Conservation (phyloP, 1,140 invertebrate genomes). For the Pissodes strobi region DNA sequence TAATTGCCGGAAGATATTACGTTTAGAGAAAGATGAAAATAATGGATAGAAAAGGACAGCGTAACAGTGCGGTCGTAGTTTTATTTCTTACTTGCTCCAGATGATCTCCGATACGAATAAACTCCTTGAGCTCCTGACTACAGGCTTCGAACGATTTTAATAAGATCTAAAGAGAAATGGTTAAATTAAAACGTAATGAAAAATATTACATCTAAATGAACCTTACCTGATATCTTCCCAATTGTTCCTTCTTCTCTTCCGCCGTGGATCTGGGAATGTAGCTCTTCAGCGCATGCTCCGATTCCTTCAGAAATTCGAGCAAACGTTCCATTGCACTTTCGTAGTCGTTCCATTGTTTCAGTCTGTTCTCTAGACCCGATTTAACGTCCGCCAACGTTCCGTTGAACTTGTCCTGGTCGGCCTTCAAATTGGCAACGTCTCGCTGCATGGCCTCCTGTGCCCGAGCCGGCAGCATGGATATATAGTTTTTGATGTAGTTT, state of each 20-base stretch:
- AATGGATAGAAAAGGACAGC: no score
- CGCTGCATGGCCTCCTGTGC: slow-evolving; percentile 80
- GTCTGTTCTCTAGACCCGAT: slow-evolving; percentile 78
- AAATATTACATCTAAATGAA: background rate
- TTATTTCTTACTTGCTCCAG: slow-evolving; percentile 79
- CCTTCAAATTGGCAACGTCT: slow-evolving; percentile 74
- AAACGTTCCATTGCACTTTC: slow-evolving; percentile 84
- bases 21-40: no score
- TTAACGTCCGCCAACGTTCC: slow-evolving; percentile 74
- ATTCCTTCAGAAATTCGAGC: slow-evolving; percentile 81
- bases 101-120: slow-evolving; percentile 74
- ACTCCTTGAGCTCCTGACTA: slow-evolving; percentile 72
- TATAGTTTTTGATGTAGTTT: slow-evolving; percentile 70
- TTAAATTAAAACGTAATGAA: background rate
- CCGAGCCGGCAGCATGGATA: slow-evolving; percentile 69
- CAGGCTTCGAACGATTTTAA: slow-evolving; percentile 73
- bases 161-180: slow-evolving; percentile 65
- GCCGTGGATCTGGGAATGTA: slow-evolving; percentile 82
- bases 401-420: slow-evolving; percentile 83
- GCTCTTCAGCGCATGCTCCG: slow-evolving; percentile 85
- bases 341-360: slow-evolving; percentile 90
- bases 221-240: slow-evolving; percentile 84
- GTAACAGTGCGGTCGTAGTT: no score
- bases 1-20: no score
- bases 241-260: slow-evolving; percentile 89